Base-by-base conservation (phyloP, 2,113 vertebrate species). In the Campylomormyrus tamandua region DNA sequence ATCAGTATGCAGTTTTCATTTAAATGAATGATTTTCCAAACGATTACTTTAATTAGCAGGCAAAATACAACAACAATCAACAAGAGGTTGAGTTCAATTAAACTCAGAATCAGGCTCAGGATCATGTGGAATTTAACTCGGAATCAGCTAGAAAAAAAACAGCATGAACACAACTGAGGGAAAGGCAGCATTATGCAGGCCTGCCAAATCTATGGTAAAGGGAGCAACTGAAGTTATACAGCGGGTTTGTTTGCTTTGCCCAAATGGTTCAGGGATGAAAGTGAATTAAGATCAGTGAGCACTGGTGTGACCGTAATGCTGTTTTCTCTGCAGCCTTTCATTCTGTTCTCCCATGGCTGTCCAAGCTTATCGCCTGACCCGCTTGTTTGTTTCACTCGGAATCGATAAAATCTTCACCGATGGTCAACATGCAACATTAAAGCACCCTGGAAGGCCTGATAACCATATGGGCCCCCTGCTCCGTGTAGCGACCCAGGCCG, bases 321-420 rank as follows among this genome's bases (percentile, higher is more conserved):
- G 50, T 53, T 19, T 87, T 53, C 10, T 87, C 27, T 0, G 49
- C 27, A 27, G n/a, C 31, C 50, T 8, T 39, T 87, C 31, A 2
- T 35, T 39, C 50, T 53, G 50, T 31, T 35, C 35, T 86, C 83
- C 48, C 83, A 49, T 86, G 83, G 83, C n/a, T n/a, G 8, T 85
- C 21, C 83, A 85, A 85, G 83, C 83, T 84, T 87, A 87, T 87
- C 48, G 49, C 84, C n/a, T 9, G 31, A 56, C n/a, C 50, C n/a
- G 27, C 13, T 31, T 53, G 27, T 87, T 87, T 56, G 83, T 87
- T 53, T 87, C 13, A 13, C 27, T 87, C 56, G 85, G 10, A 87
- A 53, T 48, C 13, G 85, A 53, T 87, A 87, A 87, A 87, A 87
- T 87, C 85, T 87, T 87, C 49, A 19, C 85, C 85, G 17, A 87